These are phyloP conservation scores for Lethrus apterus DNA, from an alignment of 1,140 invertebrate species.

Conservation along the genomic window DNA sequence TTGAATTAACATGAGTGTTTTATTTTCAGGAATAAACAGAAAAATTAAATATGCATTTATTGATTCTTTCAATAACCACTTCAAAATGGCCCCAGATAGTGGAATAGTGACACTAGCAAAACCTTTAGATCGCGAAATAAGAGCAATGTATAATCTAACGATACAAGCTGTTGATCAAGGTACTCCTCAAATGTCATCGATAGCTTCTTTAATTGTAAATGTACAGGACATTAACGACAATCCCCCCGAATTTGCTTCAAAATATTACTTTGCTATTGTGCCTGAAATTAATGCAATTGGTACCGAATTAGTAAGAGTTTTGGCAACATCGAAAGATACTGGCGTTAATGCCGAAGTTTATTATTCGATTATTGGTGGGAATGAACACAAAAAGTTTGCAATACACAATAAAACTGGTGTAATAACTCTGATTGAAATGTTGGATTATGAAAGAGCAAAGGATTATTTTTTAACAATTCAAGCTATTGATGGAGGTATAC, in stretches of 20 bases:
- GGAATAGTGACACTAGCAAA: conserved; percentile 79
- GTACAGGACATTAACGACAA: conserved; percentile 88
- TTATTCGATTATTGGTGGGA: conserved; percentile 83
- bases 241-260: conserved; percentile 81
- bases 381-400: conserved; percentile 78
- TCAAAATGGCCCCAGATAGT: conserved; percentile 65
- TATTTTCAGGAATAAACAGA: conserved; percentile 69
- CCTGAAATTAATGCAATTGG: conserved; percentile 68
- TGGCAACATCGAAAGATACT: conserved; percentile 85
- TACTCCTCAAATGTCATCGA: conserved; percentile 54
- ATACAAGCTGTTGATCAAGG: conserved; percentile 77
- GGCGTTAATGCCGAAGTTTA: conserved; percentile 89
- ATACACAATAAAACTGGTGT: conserved; percentile 68
- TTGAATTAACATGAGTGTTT: conserved; percentile 8
- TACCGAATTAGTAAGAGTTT: conserved; percentile 70
- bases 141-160: conserved; percentile 75
- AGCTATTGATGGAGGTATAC: conserved; percentile 78
- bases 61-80: conserved; percentile 62
- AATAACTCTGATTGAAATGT: conserved; percentile 64
- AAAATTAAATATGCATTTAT: conserved; percentile 75
- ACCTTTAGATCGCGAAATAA: conserved; percentile 77
- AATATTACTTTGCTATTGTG: conserved; percentile 65
- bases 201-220: conserved; percentile 51
- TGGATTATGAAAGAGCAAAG: conserved; percentile 78
- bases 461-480: conserved; percentile 86